A percentile compares a stretch with the other conserved stretches of the same genome.
phyloP scores from a whole-genome alignment of 2,888 invertebrate species.

The Anagyrus pseudococci region DNA sequence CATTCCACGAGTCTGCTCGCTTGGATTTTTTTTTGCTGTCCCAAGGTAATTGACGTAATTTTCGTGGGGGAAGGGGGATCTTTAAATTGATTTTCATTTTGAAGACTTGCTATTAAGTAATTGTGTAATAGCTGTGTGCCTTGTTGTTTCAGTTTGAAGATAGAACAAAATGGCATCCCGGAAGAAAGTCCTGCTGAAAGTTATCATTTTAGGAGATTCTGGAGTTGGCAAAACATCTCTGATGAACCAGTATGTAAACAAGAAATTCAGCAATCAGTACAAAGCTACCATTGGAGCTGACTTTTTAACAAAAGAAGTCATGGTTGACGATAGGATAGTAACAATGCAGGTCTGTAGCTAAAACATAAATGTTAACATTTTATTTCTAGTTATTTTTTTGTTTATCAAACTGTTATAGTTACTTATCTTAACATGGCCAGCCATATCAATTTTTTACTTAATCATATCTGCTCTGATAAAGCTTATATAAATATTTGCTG shows the following conservation, averaged over 20 bases:
- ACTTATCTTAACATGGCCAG: not conserved
- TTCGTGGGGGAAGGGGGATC: not conserved
- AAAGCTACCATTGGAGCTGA: conserved; percentile 99
- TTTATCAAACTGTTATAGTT: conserved; percentile 4
- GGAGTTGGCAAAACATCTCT: conserved; percentile 99
- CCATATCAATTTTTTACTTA: not conserved
- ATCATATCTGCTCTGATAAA: conserved; percentile 16
- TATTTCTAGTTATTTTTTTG: conserved; percentile 7
- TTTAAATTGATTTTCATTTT: not conserved
- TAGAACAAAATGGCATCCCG: conserved; percentile 79
- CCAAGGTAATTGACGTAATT: not conserved
- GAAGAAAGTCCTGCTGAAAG: conserved; percentile 96
- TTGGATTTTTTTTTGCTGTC: not conserved
- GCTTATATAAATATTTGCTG: conserved; percentile 5
- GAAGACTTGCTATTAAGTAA: no score
- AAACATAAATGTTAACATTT: conserved; percentile 25
- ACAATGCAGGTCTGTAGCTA: conserved; percentile 99
- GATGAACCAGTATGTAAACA: conserved; percentile 99
- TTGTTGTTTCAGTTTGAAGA: not conserved
- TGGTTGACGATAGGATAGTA: conserved; percentile 98
- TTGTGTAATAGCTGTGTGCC: no score
- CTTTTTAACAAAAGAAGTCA: conserved; percentile 98
- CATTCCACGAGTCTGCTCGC: conserved; percentile 3
- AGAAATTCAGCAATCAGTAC: conserved; percentile 99
- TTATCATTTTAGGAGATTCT: conserved; percentile 96